Evolutionary conservation across 2,888 invertebrate species (phyloP).

Genomic region (Caenorhabditis sp.): DNA sequence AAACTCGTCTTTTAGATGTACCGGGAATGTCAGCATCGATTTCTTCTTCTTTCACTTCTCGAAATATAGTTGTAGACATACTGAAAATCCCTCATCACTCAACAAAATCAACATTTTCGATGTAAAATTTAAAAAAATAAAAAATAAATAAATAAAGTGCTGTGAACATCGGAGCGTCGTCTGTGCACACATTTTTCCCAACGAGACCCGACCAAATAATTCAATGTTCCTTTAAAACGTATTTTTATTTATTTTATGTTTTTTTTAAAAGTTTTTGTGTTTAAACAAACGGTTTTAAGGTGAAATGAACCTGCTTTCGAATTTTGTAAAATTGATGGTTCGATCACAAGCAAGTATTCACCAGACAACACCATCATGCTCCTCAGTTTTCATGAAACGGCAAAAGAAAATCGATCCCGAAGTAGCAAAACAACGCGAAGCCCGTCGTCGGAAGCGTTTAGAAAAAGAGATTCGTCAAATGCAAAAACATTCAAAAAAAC

Average conservation of each 20-base stretch:
- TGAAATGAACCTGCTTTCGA: slow-evolving; percentile 24
- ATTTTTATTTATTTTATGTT: neutral
- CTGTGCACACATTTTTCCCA: neutral
- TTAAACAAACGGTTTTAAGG: slow-evolving; percentile 7
- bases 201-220: slow-evolving; percentile 23
- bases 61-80: neutral
- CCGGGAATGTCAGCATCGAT: neutral
- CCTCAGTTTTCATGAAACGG: slow-evolving; percentile 64
- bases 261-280: neutral
- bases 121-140: neutral
- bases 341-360: slow-evolving; percentile 21
- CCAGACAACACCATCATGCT: slow-evolving; percentile 16
- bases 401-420: slow-evolving; percentile 69
- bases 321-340: slow-evolving; percentile 17
- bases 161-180: slow-evolving; percentile 19
- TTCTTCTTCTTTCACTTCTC: neutral
- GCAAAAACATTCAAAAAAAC: slow-evolving; percentile 82
- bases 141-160: neutral
- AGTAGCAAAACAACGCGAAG: slow-evolving; percentile 82
- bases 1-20: neutral
- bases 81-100: neutral
- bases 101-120: neutral
- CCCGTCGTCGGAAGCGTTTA: slow-evolving; percentile 82
- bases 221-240: slow-evolving; percentile 24
- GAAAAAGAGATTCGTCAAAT: slow-evolving; percentile 82